Conservation (phyloP, 2,888 invertebrate species). For the Adelognathus sp. region DNA sequence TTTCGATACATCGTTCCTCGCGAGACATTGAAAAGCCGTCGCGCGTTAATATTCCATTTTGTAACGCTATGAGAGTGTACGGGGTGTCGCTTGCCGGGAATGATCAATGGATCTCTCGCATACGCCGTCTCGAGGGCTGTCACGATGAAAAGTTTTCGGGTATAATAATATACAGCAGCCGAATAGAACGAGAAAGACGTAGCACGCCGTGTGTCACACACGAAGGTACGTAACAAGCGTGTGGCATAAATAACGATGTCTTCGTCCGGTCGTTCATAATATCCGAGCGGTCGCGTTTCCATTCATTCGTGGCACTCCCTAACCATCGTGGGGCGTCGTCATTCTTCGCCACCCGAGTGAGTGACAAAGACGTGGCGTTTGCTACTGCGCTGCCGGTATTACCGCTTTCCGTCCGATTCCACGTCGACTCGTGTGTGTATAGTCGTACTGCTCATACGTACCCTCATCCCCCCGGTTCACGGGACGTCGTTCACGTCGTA, state of each 20-base stretch:
- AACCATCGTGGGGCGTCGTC: slow-evolving; percentile 58
- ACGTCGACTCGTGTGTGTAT: slow-evolving; percentile 11
- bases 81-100: not conserved
- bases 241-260: slow-evolving; percentile 75
- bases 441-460: slow-evolving; percentile 26
- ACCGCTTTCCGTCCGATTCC: not conserved
- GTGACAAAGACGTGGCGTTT: slow-evolving; percentile 49
- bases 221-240: slow-evolving; percentile 32
- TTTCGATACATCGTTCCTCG: slow-evolving; percentile 2
- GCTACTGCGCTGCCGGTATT: slow-evolving; percentile 13
- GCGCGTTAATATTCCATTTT: slow-evolving; percentile 48
- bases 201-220: slow-evolving; percentile 10
- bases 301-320: slow-evolving; percentile 67
- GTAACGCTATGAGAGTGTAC: slow-evolving; percentile 19
- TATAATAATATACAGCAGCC: not conserved
- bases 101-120: slow-evolving; percentile 42
- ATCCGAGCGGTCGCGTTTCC: slow-evolving; percentile 39
- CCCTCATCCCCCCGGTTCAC: slow-evolving; percentile 19
- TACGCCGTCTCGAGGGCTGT: slow-evolving; percentile 32
- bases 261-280: slow-evolving; percentile 62
- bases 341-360: slow-evolving; percentile 47
- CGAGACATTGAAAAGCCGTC: slow-evolving; percentile 23
- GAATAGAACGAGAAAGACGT: slow-evolving; percentile 8
- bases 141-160: slow-evolving; percentile 20
- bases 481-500: slow-evolving; percentile 70